Evolutionary conservation across 2,888 invertebrate genomes (phyloP).

Genomic region (Nineta flava): DNA sequence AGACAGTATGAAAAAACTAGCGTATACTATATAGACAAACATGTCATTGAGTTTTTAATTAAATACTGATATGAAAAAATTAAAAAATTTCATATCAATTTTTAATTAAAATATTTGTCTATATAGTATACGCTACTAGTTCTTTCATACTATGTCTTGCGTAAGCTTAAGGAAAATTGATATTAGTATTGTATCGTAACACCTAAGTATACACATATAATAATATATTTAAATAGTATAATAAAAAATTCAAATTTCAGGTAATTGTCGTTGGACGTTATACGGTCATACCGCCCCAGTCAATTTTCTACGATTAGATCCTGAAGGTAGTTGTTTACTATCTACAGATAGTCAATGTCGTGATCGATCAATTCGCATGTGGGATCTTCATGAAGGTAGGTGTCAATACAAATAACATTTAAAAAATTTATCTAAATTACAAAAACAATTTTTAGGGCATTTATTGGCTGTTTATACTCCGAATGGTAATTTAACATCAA

Average conservation of each 20-base stretch:
- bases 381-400: slow-evolving; percentile 65
- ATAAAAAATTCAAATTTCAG: slow-evolving; percentile 22
- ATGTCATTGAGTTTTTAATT: no score
- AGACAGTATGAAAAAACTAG: no score
- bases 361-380: slow-evolving; percentile 62
- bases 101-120: no score
- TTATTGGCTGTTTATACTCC: slow-evolving; percentile 67
- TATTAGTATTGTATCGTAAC: no score
- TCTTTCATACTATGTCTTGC: no score
- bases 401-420: neutral
- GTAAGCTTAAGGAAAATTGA: no score
- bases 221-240: neutral
- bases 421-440: neutral
- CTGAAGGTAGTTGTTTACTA: slow-evolving; percentile 53
- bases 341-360: slow-evolving; percentile 56
- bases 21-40: no score
- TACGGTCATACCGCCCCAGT: slow-evolving; percentile 67
- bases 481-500: slow-evolving; percentile 53
- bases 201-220: no score
- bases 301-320: slow-evolving; percentile 54
- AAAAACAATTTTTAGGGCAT: slow-evolving; percentile 48
- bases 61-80: no score
- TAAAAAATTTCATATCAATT: no score
- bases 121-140: no score
- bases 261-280: slow-evolving; percentile 61